Base-by-base conservation (phyloP, 2,888 invertebrate genomes). In the Gerris lacustris region DNA sequence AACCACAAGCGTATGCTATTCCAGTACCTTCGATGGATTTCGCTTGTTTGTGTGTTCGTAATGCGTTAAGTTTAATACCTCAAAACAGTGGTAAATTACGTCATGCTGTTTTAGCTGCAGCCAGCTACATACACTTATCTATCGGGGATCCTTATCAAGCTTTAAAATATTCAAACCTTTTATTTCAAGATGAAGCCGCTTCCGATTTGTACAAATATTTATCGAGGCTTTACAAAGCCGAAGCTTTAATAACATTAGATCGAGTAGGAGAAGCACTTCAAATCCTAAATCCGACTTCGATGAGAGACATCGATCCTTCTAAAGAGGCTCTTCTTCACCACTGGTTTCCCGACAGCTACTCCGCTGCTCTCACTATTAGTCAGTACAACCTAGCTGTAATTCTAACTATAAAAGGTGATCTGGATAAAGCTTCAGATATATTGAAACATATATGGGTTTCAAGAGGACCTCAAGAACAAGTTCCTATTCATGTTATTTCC, bases 21-120 rank as follows among this genome's bases (percentile, higher is more conserved):
- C 94, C 95, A 18, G 89, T 91, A 68, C 86, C 94, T 6, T 92
- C 92, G 6, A 81, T 96, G 76, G 94, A 95, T 82, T 96, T 96
- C 83, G 95, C 92, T 5, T 88, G 89, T 0, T 81, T 95, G 44
- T 96, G 96, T 81, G 81, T 96, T 70, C 87, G 90, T 75, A 96
- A 95, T 82, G 94, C 96, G 11, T 82, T 89, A 47, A 83, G 86
- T 7, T 81, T 93, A 69, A 81, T 94, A 55, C 73, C 73, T 5
- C 66, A 67, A 55, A 70, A 31, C 15, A 71, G 71, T 5, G 69
- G 72, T 31, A 71, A 72, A 9, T 67, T 74, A 43, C 72, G 45
- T 64, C 66, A 69, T 47, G 73, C 87, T 76, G 82, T 94, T 73
- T 83, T 93, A 74, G 87, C 90, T 9, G 86, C 92, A 0, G 89